These are phyloP conservation scores for Dipodomys merriami DNA, from an alignment of 2,113 vertebrate genomes.

Conservation along the genomic window DNA sequence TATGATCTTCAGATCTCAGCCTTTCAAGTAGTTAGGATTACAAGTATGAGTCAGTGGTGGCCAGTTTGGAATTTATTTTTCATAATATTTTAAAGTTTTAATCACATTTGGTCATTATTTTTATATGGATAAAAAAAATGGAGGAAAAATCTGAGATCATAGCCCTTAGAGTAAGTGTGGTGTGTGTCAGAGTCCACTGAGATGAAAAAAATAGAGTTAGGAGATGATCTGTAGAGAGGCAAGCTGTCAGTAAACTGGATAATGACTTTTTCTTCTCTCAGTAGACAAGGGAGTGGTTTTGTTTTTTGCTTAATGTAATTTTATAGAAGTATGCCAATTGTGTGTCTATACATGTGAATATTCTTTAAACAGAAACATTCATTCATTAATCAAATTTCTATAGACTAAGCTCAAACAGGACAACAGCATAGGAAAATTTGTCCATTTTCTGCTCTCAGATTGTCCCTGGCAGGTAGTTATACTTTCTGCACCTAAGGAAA, in stretches of 20 bases:
- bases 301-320: not conserved
- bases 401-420: not conserved
- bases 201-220: conserved; percentile 11
- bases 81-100: not conserved
- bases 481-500: conserved; percentile 34
- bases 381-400: conserved; percentile 24
- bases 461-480: conserved; percentile 26
- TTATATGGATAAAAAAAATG: conserved; percentile 34
- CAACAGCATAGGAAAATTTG: not conserved
- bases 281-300: conserved; percentile 3
- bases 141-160: not conserved
- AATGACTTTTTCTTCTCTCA: conserved; percentile 45
- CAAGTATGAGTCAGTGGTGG: no score
- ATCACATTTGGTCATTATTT: conserved; percentile 10
- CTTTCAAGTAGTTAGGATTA: no score
- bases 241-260: not conserved
- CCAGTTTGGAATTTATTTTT: not conserved
- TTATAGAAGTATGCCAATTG: not conserved
- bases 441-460: conserved; percentile 9
- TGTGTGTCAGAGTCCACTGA: not conserved
- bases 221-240: not conserved
- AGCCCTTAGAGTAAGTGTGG: not conserved
- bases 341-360: not conserved
- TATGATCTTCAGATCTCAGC: no score
- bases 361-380: conserved; percentile 18